Evolutionary conservation across 30 jellyfish, hydroid and myxozoan species (phyloP), one percentile per base, ranked within the genome.

Genomic region (Aurelia sp.): DNA sequence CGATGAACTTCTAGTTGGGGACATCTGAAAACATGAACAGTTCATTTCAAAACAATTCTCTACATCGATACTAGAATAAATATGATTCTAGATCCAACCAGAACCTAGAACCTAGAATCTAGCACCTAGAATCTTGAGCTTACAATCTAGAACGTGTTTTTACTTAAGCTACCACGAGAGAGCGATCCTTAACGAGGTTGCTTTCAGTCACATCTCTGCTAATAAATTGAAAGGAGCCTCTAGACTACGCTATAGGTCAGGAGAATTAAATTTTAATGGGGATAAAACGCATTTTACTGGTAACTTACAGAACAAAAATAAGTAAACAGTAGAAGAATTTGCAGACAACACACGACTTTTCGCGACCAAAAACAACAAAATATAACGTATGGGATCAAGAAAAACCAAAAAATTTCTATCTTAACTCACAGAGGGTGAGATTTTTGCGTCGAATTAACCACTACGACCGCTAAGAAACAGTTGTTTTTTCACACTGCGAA

Each of bases 11-110:
- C 93, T 84, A 1, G 84, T 58, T 13, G 93, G 93, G 64, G 93
- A 84, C 93, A 84, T 84, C 93, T 84, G 93, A 59, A 84, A 84
- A 74, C 93, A 84, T 47, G 84, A 74, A 64, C 93, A 84, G 62
- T 35, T 84, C 93, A 73, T 84, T 41, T 72, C 85, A 82, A 70
- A 22, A 38, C 21, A 16, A 31, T 44, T 5, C 6, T 44, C 55
- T 44, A 44, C 15, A 44, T 13, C 3, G 15, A 44, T 8, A 44
- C 55, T 4, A 44, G 15, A 9, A 44, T 44, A 5, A 44, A 12
- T 5, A 44, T 44, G 55, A 44, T 44, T 44, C 55, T 44, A 44
- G 55, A 44, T 44, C 55, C 3, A 44, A 44, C 15, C 55, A 44
- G 15, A 44, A 44, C 55, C 55, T 44, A 44, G 55, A 44, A 4